phyloP scores from a whole-genome alignment of 2,888 invertebrate species.

The Apocheima hispidaria region DNA sequence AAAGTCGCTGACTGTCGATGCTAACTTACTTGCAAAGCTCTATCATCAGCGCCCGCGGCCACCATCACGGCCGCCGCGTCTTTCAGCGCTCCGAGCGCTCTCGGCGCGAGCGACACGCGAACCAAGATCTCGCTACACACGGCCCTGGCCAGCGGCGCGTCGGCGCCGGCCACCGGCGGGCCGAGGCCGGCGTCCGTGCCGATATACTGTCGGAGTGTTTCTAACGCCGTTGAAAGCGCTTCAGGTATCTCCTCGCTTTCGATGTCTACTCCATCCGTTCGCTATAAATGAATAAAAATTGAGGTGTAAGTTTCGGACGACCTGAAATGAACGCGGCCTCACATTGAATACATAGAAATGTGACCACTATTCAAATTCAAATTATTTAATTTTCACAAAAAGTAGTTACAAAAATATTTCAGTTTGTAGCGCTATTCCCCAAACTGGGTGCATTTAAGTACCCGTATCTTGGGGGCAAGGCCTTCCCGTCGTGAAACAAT shows the following conservation, averaged over 20 bases:
- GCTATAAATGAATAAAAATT: conserved; percentile 53
- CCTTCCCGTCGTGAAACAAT: too few species aligned
- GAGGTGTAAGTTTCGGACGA: too few species aligned
- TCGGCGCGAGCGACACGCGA: conserved; percentile 71
- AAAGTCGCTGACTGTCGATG: too few species aligned
- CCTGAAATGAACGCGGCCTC: too few species aligned
- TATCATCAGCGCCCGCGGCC: conserved; percentile 68
- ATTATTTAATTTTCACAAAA: too few species aligned
- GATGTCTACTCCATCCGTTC: conserved; percentile 73
- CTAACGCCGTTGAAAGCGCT: conserved; percentile 69
- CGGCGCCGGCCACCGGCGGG: conserved; percentile 50
- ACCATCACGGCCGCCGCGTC: conserved; percentile 86
- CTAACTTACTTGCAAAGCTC: conserved; percentile 66
- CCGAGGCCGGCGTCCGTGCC: conserved; percentile 48
- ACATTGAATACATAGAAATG: too few species aligned
- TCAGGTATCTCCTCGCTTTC: conserved; percentile 76
- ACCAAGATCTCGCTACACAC: conserved; percentile 70
- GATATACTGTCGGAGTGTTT: conserved; percentile 71
- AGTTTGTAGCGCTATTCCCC: too few species aligned
- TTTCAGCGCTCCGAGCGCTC: conserved; percentile 82
- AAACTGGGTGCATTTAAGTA: too few species aligned
- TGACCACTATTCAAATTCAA: too few species aligned
- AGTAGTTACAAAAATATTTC: too few species aligned
- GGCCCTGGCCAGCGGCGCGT: conserved; percentile 64
- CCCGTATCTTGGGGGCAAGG: too few species aligned